A percentile compares a stretch with the other conserved stretches of the same genome.
Conservation (phyloP, 2,888 invertebrate genomes). For the Drosophila meridiana region DNA sequence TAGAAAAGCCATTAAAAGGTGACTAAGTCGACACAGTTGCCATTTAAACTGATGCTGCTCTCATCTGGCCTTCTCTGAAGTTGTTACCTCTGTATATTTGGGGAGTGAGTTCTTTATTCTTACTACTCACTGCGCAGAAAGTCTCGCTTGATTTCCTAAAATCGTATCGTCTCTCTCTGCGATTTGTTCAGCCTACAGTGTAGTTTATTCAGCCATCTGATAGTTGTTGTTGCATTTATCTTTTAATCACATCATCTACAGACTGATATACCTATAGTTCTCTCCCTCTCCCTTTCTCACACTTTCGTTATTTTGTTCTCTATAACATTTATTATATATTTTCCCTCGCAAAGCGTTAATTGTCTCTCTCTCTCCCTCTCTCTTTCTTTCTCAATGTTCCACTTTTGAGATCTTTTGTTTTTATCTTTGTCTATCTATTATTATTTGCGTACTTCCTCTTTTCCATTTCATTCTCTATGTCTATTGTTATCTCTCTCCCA, state of each 20-base stretch:
- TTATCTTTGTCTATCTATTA: too few relatives aligned
- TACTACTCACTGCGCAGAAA: neutral
- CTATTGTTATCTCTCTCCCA: too few relatives aligned
- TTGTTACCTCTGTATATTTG: neutral
- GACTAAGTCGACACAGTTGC: neutral
- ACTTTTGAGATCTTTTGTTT: too few relatives aligned
- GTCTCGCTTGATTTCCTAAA: neutral
- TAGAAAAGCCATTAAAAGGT: constrained; percentile 11
- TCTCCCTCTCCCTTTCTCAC: neutral
- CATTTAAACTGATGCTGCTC: neutral
- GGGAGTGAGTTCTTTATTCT: neutral
- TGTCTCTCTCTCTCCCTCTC: neutral
- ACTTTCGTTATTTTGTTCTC: neutral
- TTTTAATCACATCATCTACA: neutral
- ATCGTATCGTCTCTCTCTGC: neutral
- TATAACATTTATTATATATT: neutral
- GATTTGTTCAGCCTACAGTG: neutral
- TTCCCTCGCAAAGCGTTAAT: too few relatives aligned
- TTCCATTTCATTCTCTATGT: too few relatives aligned
- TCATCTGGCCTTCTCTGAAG: neutral
- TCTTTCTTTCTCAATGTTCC: neutral
- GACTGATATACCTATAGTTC: neutral
- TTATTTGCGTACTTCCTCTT: too few relatives aligned
- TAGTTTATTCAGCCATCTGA: neutral
- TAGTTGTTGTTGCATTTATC: neutral